Evolutionary conservation across 2,113 vertebrate species (phyloP).

Genomic region (Nycticorax nycticorax): DNA sequence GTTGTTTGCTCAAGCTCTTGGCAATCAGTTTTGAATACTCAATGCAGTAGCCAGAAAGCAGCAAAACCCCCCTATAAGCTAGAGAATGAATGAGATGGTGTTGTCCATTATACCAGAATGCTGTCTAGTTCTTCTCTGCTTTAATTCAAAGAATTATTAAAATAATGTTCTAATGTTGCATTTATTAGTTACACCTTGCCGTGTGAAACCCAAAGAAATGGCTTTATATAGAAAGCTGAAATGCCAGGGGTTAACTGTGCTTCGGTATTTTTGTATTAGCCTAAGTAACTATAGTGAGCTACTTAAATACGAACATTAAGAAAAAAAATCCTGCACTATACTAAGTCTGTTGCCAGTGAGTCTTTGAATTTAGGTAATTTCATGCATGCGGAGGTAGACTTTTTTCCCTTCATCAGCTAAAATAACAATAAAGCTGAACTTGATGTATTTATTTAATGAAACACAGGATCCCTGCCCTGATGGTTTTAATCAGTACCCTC

Average conservation of each 20-base stretch:
- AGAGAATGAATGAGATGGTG: neutral
- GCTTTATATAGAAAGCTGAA: neutral
- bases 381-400: constrained; percentile 28
- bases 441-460: constrained; percentile 61
- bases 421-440: constrained; percentile 55
- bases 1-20: constrained; percentile 26
- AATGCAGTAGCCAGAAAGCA: neutral
- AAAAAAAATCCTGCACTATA: neutral
- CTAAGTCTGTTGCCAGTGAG: neutral
- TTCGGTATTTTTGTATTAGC: neutral
- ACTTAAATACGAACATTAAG: constrained; percentile 9
- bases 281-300: neutral
- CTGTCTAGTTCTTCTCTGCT: neutral
- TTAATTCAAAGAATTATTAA: neutral
- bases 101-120: neutral
- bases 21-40: neutral
- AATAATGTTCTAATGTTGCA: neutral
- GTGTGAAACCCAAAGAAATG: neutral
- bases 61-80: neutral
- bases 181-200: neutral
- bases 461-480: constrained; percentile 61
- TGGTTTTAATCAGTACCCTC: constrained; percentile 75
- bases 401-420: constrained; percentile 60
- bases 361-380: constrained; percentile 36
- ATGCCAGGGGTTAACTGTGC: neutral